Percentiles rank a stretch among this genome's conserved stretches.
phyloP scores from a whole-genome alignment of 2,888 invertebrate species.

The Ormyrus rosae region DNA sequence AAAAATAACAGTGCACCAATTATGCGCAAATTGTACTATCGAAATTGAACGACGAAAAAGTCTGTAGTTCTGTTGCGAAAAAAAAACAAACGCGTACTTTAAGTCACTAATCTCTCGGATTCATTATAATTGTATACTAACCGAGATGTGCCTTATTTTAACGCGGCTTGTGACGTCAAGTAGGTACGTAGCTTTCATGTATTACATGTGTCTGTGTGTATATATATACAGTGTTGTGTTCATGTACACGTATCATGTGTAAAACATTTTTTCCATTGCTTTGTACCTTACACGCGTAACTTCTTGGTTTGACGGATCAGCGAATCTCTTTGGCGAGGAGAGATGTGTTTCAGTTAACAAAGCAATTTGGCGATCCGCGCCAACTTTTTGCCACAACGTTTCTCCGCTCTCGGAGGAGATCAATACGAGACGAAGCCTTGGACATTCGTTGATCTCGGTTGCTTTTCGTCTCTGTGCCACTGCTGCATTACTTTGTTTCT shows the following conservation, averaged over 20 bases:
- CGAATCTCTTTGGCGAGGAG: too few relatives aligned
- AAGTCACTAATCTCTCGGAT: constrained; percentile 53
- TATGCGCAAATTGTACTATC: not conserved
- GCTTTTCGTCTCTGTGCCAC: constrained; percentile 25
- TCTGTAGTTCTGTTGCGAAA: constrained; percentile 34
- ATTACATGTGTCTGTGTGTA: constrained; percentile 60
- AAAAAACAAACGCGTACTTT: constrained; percentile 50
- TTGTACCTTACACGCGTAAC: not conserved
- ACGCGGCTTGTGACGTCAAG: constrained; percentile 76
- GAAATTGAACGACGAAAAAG: constrained; percentile 16
- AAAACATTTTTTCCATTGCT: constrained; percentile 35
- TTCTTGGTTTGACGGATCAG: too few relatives aligned
- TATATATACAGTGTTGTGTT: constrained; percentile 31
- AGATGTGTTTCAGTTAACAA: too few relatives aligned
- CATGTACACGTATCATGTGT: constrained; percentile 36
- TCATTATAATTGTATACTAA: constrained; percentile 70
- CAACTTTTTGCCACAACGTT: too few relatives aligned
- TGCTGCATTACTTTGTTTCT: constrained; percentile 21
- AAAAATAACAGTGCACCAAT: not conserved
- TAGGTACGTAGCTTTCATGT: constrained; percentile 73
- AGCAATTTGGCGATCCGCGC: too few relatives aligned
- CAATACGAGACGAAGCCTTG: too few relatives aligned
- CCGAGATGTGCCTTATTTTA: constrained; percentile 74
- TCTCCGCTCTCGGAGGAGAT: too few relatives aligned
- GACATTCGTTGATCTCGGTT: not conserved